Evolutionary conservation across 2,113 vertebrate species (phyloP).

Genomic region (Anhinga anhinga): DNA sequence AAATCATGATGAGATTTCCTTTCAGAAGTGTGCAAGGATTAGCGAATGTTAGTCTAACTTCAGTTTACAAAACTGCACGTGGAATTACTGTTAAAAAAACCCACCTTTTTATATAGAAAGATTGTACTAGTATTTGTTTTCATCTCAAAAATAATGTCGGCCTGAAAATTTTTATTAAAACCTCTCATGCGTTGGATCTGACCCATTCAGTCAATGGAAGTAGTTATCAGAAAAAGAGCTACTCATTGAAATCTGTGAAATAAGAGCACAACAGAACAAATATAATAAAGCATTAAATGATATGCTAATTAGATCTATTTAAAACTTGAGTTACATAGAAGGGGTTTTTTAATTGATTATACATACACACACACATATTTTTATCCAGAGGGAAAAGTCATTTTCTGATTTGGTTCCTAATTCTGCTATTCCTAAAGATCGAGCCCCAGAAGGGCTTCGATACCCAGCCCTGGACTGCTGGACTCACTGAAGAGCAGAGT

Average conservation of each 20-base stretch:
- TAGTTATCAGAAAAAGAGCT: neutral
- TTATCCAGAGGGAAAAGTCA: neutral
- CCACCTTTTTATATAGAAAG: neutral
- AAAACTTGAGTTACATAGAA: neutral
- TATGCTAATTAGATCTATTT: neutral
- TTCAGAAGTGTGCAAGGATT: neutral
- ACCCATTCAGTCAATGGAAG: neutral
- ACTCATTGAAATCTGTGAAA: neutral
- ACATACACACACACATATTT: neutral
- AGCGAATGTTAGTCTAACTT: neutral
- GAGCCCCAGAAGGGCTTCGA: neutral
- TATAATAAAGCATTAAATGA: neutral
- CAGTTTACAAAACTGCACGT: constrained; percentile 28
- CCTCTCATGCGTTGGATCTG: neutral
- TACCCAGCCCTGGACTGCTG: accelerated
- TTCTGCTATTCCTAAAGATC: neutral
- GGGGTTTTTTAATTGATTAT: neutral
- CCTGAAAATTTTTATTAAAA: neutral
- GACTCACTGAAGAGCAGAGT: neutral
- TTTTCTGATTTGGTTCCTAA: neutral
- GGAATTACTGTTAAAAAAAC: constrained; percentile 11
- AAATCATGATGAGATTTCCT: constrained; percentile 27
- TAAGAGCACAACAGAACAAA: neutral
- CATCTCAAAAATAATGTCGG: neutral
- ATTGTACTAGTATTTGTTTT: neutral